Evolutionary conservation across 2,113 vertebrate species (phyloP), one percentile per base, ranked within the genome.

Genomic region (Anas platyrhynchos): DNA sequence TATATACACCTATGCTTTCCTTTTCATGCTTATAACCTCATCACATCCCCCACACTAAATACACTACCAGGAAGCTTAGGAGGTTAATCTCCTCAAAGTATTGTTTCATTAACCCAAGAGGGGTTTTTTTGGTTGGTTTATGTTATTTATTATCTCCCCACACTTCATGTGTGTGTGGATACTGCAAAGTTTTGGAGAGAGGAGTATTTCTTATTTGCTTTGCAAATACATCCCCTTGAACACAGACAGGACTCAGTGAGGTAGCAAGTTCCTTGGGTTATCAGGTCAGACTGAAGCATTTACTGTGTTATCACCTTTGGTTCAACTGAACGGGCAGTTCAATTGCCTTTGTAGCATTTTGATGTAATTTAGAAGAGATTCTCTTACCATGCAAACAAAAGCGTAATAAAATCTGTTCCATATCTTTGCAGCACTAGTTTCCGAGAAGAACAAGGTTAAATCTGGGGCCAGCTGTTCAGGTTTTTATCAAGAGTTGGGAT

Each of bases 221-320:
- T 76, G 31, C 61, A 31, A 26, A 88, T 48, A 48, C 20, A 10
- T 52, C 31, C 16, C 16, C 13, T 23, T 1, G 4, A 13, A 26
- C 25, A 12, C 3, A 41, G 43, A 34, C 2, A 1, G 54, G 32
- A 21, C 56, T 46, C 6, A 0, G 25, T 0, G 4, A 43, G 62
- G 50, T 3, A 13, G 8, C 0, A 1, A 7, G 29, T 23, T 74
- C 29, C 20, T 8, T 9, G 29, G 26, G 3, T 43, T 8, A 7
- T 41, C 0, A 2, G 73, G 21, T 56, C 31, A 16, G 59, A 13
- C 36, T 4, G 27, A 16, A 32, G 67, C 3, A 4, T 16, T 66
- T 2, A 36, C 17, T 69, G 55, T 2, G 0, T 21, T 26, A 17
- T 26, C 34, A 2, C 36, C 73, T 77, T n/a, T 17, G 48, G 44